Conservation (phyloP, 2,888 invertebrate genomes). For the Tethea ocularis region DNA sequence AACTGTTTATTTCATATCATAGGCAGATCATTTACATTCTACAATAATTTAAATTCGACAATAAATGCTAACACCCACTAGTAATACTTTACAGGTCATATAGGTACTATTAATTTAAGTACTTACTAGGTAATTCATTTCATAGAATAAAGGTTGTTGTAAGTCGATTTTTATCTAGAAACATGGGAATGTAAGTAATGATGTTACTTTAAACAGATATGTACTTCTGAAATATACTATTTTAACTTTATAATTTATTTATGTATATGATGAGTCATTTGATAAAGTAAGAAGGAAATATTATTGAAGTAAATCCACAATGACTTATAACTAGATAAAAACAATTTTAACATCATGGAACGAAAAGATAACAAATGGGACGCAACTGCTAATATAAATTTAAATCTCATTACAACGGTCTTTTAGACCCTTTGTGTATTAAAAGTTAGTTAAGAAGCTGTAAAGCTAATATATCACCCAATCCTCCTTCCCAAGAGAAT, state of each 20-base stretch:
- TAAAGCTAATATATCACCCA: constrained; percentile 81
- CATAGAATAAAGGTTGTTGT: constrained; percentile 14
- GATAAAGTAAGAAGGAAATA: constrained; percentile 23
- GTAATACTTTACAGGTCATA: constrained; percentile 69
- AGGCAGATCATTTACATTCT: constrained; percentile 3
- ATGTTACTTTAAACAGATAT: constrained; percentile 71
- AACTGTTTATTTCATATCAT: neutral
- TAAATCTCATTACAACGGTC: constrained; percentile 50
- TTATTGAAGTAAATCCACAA: constrained; percentile 6
- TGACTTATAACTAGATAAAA: constrained; percentile 27
- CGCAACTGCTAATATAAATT: constrained; percentile 32
- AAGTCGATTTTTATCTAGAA: constrained; percentile 9
- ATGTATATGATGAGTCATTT: constrained; percentile 16
- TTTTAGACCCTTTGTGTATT: constrained; percentile 63
- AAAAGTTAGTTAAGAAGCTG: constrained; percentile 69
- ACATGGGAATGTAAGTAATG: constrained; percentile 42
- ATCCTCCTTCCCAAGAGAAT: constrained; percentile 71
- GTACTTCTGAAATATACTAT: constrained; percentile 68
- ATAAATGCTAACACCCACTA: constrained; percentile 55
- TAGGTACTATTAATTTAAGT: constrained; percentile 33
- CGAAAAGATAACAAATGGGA: constrained; percentile 34
- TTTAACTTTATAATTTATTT: constrained; percentile 39
- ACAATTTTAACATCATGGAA: constrained; percentile 24
- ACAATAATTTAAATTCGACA: neutral
- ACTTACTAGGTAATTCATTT: constrained; percentile 30